phyloP scores from a whole-genome alignment of 2,113 vertebrate genomes.

The Siphamia tubifer region DNA sequence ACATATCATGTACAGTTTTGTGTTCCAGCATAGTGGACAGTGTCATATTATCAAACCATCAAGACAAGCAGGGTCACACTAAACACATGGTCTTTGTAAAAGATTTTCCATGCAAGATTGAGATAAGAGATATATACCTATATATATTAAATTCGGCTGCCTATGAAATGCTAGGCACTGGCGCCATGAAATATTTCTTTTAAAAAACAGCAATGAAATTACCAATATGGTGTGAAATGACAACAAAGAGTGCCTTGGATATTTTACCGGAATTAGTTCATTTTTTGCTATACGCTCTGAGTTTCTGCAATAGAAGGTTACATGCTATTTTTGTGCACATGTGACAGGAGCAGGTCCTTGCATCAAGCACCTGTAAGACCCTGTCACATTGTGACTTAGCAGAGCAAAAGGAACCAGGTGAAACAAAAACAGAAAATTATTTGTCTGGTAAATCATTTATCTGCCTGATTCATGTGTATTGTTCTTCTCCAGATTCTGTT shows the following conservation, averaged over 20 bases:
- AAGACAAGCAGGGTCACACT: slow-evolving; percentile 86
- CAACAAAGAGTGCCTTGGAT: slow-evolving; percentile 95
- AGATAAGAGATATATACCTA: slow-evolving; percentile 58
- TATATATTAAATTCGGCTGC: slow-evolving; percentile 73
- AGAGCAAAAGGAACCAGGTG: slow-evolving; percentile 76
- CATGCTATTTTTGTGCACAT: slow-evolving; percentile 75
- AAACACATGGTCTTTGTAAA: slow-evolving; percentile 78
- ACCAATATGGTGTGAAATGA: slow-evolving; percentile 88
- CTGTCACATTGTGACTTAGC: slow-evolving; percentile 80
- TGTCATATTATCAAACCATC: slow-evolving; percentile 85
- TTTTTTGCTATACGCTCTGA: slow-evolving; percentile 88
- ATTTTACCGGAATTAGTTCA: slow-evolving; percentile 87
- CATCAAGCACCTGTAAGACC: slow-evolving; percentile 80
- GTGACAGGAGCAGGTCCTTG: slow-evolving; percentile 78
- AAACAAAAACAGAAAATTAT: slow-evolving; percentile 60
- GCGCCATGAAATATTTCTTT: slow-evolving; percentile 84
- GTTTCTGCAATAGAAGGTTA: slow-evolving; percentile 80
- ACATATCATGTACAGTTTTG: slow-evolving; percentile 98
- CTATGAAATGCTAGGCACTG: slow-evolving; percentile 78
- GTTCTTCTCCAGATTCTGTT: slow-evolving; percentile 79
- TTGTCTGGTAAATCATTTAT: slow-evolving; percentile 88
- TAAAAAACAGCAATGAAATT: slow-evolving; percentile 79
- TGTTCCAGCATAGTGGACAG: slow-evolving; percentile 86
- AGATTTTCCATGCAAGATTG: slow-evolving; percentile 86
- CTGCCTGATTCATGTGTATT: slow-evolving; percentile 79